Evolutionary conservation across 2,797 vertebrate species (phyloP).

Genomic region (Propithecus perrieri): DNA sequence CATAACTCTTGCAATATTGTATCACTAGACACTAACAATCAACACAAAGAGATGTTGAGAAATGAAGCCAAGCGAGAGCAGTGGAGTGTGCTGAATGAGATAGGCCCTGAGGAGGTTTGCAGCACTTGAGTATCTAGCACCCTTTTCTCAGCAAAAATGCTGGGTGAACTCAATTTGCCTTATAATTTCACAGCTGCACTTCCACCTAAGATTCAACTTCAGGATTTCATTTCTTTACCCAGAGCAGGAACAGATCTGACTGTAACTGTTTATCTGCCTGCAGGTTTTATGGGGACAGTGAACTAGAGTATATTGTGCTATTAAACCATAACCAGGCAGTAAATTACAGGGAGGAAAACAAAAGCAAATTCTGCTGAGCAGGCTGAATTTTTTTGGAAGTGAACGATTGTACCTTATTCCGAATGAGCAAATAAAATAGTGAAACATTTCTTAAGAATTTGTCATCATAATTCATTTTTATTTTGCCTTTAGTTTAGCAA

Average conservation of each 20-base stretch:
- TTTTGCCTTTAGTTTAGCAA: slow-evolving; percentile 3
- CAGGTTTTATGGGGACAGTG: slow-evolving; percentile 28
- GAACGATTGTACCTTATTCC: background rate
- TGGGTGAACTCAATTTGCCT: background rate
- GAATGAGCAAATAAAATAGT: slow-evolving; percentile 26
- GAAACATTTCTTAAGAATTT: slow-evolving; percentile 21
- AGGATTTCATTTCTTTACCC: slow-evolving; percentile 43
- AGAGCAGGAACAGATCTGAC: background rate
- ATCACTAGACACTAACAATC: background rate
- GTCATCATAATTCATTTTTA: slow-evolving; percentile 43
- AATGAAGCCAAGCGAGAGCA: background rate
- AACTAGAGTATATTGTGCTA: slow-evolving; percentile 5
- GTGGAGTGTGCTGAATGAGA: background rate
- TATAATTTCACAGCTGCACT: slow-evolving; percentile 40
- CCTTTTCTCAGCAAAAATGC: slow-evolving; percentile 47
- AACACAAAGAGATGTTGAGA: background rate
- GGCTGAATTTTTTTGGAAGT: background rate
- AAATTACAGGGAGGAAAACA: slow-evolving; percentile 54
- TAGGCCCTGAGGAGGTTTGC: background rate
- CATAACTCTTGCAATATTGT: background rate
- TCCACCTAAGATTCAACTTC: slow-evolving; percentile 4
- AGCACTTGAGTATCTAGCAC: background rate
- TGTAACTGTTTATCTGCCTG: background rate
- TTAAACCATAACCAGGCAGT: slow-evolving; percentile 45
- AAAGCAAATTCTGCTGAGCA: slow-evolving; percentile 48